phyloP scores from a whole-genome alignment of 2,113 vertebrate species.

The Colaptes auratus region DNA sequence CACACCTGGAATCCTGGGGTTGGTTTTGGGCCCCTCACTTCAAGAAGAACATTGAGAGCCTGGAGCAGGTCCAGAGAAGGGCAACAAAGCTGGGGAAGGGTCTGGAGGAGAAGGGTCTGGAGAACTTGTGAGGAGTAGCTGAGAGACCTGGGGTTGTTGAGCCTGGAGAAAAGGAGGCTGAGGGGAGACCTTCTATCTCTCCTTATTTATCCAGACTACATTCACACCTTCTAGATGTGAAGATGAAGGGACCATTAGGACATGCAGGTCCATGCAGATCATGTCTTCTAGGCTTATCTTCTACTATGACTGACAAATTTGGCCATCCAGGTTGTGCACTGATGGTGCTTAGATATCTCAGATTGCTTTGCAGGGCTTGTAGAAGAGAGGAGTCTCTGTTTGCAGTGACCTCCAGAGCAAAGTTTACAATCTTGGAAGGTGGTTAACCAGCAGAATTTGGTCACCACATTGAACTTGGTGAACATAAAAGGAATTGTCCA shows the following conservation, averaged over 20 bases:
- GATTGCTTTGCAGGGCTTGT: background rate
- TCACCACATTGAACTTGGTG: background rate
- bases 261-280: background rate
- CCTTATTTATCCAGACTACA: too few species aligned
- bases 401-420: background rate
- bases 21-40: too few species aligned
- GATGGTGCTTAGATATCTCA: accelerated
- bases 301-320: background rate
- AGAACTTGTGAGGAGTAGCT: too few species aligned
- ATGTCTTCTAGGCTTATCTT: background rate
- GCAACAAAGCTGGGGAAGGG: too few species aligned
- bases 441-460: background rate
- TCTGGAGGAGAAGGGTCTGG: too few species aligned
- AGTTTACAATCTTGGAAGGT: background rate
- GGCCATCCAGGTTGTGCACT: background rate
- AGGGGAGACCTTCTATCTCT: too few species aligned
- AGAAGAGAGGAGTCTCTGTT: background rate
- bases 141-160: too few species aligned
- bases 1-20: too few species aligned
- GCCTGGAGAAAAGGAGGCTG: too few species aligned
- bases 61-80: too few species aligned
- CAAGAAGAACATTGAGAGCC: too few species aligned
- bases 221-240: background rate
- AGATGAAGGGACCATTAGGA: background rate
- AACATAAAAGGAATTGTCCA: background rate